Percentiles rank a stretch among this genome's conserved stretches.
Evolutionary conservation across 2,888 invertebrate species (phyloP).

Genomic region (Watsonalla binaria): DNA sequence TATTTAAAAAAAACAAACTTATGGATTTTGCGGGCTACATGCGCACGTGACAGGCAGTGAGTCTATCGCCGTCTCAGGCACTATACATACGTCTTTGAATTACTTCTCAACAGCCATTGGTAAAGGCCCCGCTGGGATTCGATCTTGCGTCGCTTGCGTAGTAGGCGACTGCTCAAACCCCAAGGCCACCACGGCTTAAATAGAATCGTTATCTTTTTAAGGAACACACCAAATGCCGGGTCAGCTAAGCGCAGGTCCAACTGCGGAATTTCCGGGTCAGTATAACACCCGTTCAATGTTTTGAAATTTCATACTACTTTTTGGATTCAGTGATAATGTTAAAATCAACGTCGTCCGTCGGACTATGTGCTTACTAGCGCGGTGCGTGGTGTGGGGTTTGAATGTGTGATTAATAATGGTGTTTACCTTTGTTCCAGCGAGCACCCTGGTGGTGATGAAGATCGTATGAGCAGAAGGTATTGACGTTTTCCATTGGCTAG

Average conservation of each 20-base stretch:
- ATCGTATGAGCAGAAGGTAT: conserved; percentile 28
- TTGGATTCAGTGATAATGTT: background rate
- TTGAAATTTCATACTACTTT: background rate
- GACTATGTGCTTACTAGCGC: background rate
- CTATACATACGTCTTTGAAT: too few relatives aligned
- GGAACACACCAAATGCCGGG: conserved; percentile 6
- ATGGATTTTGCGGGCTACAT: too few relatives aligned
- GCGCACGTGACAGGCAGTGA: too few relatives aligned
- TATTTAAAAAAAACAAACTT: too few relatives aligned
- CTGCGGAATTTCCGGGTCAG: conserved; percentile 15
- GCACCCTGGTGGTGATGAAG: conserved; percentile 21
- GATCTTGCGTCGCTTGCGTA: too few relatives aligned
- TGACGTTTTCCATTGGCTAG: background rate
- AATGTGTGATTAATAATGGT: background rate
- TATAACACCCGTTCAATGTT: conserved; percentile 5
- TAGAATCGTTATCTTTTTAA: conserved; percentile 6
- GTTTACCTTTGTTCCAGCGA: conserved; percentile 24
- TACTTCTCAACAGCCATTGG: too few relatives aligned
- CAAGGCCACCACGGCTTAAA: too few relatives aligned
- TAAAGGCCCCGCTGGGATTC: too few relatives aligned
- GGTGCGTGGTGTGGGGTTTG: background rate
- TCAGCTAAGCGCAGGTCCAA: conserved; percentile 7
- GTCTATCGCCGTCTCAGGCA: too few relatives aligned
- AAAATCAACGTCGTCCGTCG: conserved; percentile 3
- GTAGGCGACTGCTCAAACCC: too few relatives aligned